A percentile compares a stretch with the other conserved stretches of the same genome.
Evolutionary conservation across 2,113 vertebrate genomes (phyloP).

Genomic region (Malaclemys terrapin): DNA sequence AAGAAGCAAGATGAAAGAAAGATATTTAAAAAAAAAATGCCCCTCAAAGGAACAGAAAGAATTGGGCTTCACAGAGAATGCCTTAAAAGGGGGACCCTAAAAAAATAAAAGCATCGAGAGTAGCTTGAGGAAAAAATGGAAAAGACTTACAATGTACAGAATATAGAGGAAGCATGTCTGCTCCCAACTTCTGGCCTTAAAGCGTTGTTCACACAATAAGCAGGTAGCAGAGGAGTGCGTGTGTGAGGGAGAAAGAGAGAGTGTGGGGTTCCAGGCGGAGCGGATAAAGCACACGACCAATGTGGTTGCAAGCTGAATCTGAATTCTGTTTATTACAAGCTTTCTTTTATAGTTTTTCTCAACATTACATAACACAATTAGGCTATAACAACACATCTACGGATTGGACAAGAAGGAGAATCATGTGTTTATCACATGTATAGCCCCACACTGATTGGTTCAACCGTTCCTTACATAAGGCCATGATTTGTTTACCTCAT

Average conservation of each 20-base stretch:
- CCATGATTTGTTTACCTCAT: too few relatives aligned
- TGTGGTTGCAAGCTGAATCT: too few relatives aligned
- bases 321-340: too few relatives aligned
- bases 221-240: neutral
- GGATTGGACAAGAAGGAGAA: too few relatives aligned
- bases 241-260: neutral
- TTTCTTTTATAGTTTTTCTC: too few relatives aligned
- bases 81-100: neutral
- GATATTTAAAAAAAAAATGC: neutral
- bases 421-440: too few relatives aligned
- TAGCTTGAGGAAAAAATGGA: neutral
- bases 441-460: too few relatives aligned
- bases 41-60: neutral
- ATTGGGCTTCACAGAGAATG: neutral
- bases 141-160: neutral
- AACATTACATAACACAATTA: too few relatives aligned
- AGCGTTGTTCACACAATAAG: neutral
- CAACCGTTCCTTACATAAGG: too few relatives aligned
- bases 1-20: neutral
- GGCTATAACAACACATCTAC: too few relatives aligned
- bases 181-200: neutral
- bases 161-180: neutral
- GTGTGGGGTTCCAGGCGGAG: too few relatives aligned
- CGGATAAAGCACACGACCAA: too few relatives aligned
- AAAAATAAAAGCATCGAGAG: neutral